These are phyloP conservation scores for Agrilus biguttatus DNA, from an alignment of 2,888 invertebrate genomes.

Conservation along the genomic window DNA sequence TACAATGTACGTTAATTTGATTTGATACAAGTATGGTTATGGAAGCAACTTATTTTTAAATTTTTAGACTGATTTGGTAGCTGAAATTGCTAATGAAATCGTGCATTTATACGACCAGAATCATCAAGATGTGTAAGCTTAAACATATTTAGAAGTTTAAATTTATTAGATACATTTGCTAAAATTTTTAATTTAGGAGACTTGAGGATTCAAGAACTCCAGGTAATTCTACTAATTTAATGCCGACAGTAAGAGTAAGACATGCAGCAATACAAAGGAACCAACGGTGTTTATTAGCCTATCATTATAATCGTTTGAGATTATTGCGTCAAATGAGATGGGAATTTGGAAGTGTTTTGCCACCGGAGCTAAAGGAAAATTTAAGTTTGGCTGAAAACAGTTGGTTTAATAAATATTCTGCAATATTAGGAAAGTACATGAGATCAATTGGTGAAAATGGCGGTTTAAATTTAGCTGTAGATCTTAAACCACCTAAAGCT, in stretches of 20 bases:
- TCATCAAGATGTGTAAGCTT: constrained; percentile 69
- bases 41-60: constrained; percentile 7
- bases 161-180: background rate
- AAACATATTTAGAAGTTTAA: background rate
- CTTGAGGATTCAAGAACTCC: constrained; percentile 4
- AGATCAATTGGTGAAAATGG: constrained; percentile 68
- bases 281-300: constrained; percentile 75
- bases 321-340: constrained; percentile 79
- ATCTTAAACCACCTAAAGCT: constrained; percentile 82
- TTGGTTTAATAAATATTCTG: constrained; percentile 84
- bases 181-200: constrained; percentile 8
- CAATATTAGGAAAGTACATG: constrained; percentile 79
- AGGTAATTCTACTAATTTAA: constrained; percentile 15
- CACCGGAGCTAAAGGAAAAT: constrained; percentile 65
- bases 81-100: constrained; percentile 80
- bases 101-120: constrained; percentile 70
- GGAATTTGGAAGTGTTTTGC: constrained; percentile 89
- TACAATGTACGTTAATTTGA: constrained; percentile 54
- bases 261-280: constrained; percentile 80
- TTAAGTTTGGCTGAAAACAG: constrained; percentile 69
- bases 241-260: constrained; percentile 67
- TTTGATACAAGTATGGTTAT: constrained; percentile 4
- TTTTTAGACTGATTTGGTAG: constrained; percentile 63
- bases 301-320: constrained; percentile 66
- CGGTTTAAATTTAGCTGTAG: constrained; percentile 74